Conservation (phyloP, 1,140 invertebrate genomes). For the Bursaphelenchus mucronatus region DNA sequence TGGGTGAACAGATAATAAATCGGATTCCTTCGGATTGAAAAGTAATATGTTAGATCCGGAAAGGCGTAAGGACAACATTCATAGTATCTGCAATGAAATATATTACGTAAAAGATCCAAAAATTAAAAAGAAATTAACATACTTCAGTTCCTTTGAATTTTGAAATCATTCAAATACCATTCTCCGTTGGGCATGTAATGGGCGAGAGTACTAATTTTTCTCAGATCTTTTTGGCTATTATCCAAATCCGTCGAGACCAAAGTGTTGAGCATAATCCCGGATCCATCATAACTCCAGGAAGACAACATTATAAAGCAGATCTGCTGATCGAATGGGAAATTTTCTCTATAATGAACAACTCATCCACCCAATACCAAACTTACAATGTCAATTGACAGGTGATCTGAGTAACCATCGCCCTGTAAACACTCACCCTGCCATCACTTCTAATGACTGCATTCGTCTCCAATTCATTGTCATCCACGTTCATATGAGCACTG, state of each 20-base stretch:
- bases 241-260: slow-evolving; percentile 1
- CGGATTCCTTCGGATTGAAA: slow-evolving; percentile 56
- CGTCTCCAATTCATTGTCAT: slow-evolving; percentile 55
- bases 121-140: slow-evolving; percentile 15
- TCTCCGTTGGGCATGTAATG: slow-evolving; percentile 60
- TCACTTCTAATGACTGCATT: slow-evolving; percentile 50
- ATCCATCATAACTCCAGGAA: slow-evolving; percentile 55
- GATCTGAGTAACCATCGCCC: slow-evolving; percentile 57
- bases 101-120: neutral
- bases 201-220: slow-evolving; percentile 25
- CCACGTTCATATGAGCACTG: slow-evolving; percentile 57
- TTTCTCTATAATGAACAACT: slow-evolving; percentile 32
- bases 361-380: neutral
- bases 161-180: slow-evolving; percentile 56
- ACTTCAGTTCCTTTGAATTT: slow-evolving; percentile 50
- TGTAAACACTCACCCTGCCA: slow-evolving; percentile 50
- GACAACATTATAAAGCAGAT: slow-evolving; percentile 57
- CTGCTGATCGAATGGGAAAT: slow-evolving; percentile 55
- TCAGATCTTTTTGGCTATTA: slow-evolving; percentile 1
- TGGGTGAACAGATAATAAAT: slow-evolving; percentile 57
- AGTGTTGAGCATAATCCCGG: slow-evolving; percentile 10
- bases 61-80: slow-evolving; percentile 47
- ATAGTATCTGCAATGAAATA: slow-evolving; percentile 40
- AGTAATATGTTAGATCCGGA: slow-evolving; percentile 52
- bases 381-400: slow-evolving; percentile 49